phyloP scores from a whole-genome alignment of 2,113 vertebrate genomes.

The Strix uralensis region DNA sequence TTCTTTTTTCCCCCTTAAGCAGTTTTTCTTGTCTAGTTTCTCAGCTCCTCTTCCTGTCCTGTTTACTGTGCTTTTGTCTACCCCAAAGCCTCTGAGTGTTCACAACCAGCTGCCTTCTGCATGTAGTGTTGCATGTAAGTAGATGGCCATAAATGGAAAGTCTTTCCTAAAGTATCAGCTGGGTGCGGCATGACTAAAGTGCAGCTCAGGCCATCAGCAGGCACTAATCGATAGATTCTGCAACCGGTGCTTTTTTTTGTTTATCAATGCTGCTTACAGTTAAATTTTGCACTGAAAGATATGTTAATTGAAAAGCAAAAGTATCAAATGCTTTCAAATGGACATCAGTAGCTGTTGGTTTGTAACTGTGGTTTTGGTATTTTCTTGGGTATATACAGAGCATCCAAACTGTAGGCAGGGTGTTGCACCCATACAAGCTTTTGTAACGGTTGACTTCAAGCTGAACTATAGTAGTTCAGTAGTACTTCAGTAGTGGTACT shows the following conservation, averaged over 20 bases:
- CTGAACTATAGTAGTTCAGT: background rate
- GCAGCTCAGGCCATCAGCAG: conserved; percentile 74
- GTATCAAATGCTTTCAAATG: conserved; percentile 33
- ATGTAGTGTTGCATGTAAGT: conserved; percentile 97
- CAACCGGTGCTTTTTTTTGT: conserved; percentile 55
- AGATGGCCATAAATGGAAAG: conserved; percentile 85
- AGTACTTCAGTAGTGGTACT: background rate
- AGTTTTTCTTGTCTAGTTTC: conserved; percentile 58
- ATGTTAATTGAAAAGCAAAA: background rate
- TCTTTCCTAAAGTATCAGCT: conserved; percentile 80
- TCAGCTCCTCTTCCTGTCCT: background rate
- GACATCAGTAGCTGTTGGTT: background rate
- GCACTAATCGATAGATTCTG: conserved; percentile 66
- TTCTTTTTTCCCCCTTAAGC: conserved; percentile 63
- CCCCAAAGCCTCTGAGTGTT: conserved; percentile 84
- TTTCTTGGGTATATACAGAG: background rate
- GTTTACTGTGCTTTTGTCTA: background rate
- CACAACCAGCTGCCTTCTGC: conserved; percentile 84
- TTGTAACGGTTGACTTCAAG: background rate
- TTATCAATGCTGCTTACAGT: conserved; percentile 50
- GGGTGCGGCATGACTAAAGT: conserved; percentile 85
- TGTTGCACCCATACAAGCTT: background rate
- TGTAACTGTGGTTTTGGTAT: background rate
- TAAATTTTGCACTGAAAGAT: conserved; percentile 25
- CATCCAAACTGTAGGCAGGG: background rate